A percentile compares a stretch with the other conserved stretches of the same genome.
phyloP scores from a whole-genome alignment of 2,888 invertebrate genomes.

The Gandaritis pyraliata region DNA sequence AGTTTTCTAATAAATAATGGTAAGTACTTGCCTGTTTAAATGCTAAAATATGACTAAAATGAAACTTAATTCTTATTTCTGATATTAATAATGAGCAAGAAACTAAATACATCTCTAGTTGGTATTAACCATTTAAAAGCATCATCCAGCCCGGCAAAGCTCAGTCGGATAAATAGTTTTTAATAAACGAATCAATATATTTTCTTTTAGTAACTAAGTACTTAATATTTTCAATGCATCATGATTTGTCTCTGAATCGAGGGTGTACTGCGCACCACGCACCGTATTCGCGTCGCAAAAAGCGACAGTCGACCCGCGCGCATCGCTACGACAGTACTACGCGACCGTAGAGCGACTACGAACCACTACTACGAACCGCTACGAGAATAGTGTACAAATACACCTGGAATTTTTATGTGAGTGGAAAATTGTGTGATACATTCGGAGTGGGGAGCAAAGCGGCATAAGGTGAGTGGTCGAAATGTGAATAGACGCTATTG shows the following conservation, averaged over 20 bases:
- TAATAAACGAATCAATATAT: too few species aligned
- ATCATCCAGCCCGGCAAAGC: too few species aligned
- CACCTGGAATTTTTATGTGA: slow-evolving; percentile 52
- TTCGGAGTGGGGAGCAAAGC: slow-evolving; percentile 41
- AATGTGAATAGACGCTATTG: slow-evolving; percentile 56
- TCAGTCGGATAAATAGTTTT: too few species aligned
- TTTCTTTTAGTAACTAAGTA: too few species aligned
- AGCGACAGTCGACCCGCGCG: slow-evolving; percentile 74
- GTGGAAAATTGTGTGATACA: slow-evolving; percentile 52
- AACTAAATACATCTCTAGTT: too few species aligned
- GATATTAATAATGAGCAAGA: too few species aligned
- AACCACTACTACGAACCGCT: slow-evolving; percentile 43
- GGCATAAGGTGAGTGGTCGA: slow-evolving; percentile 66
- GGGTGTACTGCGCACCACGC: slow-evolving; percentile 62
- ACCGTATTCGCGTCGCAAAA: slow-evolving; percentile 69
- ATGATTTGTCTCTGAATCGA: slow-evolving; percentile 37
- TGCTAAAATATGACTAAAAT: too few species aligned
- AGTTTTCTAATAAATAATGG: too few species aligned
- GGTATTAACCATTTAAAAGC: too few species aligned
- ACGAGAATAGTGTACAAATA: slow-evolving; percentile 59
- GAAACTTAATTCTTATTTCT: too few species aligned
- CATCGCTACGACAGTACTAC: slow-evolving; percentile 66
- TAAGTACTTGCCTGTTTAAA: too few species aligned
- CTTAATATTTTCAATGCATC: not conserved
- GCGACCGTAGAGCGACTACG: slow-evolving; percentile 46